Base-by-base conservation (phyloP, 2,113 vertebrate species). In the Crocuta crocuta region DNA sequence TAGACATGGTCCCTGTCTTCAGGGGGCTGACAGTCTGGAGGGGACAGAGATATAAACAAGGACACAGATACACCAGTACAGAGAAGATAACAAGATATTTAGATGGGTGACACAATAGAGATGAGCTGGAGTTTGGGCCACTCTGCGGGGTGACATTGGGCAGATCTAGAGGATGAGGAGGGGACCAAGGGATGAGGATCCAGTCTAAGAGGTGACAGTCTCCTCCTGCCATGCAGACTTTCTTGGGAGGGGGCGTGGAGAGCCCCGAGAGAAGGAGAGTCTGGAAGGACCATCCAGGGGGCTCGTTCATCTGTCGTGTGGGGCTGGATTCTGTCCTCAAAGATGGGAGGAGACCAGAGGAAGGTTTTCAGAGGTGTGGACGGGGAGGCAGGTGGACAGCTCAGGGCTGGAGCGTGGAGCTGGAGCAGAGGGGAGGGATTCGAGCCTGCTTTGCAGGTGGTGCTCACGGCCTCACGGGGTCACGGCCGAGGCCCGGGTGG, bases 241-340 rank as follows among this genome's bases (percentile, higher is more conserved):
- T 24, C 4, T 0, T 4, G 21, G 58, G 0, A 0, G 45, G 15
- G 73, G 63, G 11, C 31, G 33, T 55, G 73, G 79, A 31, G 65
- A 74, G 65, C 24, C 3, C 58, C 5, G 4, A 50, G 17, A 78
- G 55, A 28, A 55, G 76, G 48, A 11, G 26, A 65, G 31, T 65
- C 5, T 0, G 0, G 31, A 45, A 61, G 48, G 28, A 21, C 39
- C 39, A 0, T 79, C 1, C 1, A 0, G 0, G n/a, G 16, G 45
- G 24, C 73, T 55, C 4, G 0, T 12, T 55, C 10, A 4, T 26
- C 73, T 0, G 2, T 48, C 19, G 6, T 26, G 11, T 19, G 28
- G 12, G 61, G 10, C 28, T 39, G 45, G 33, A 31, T 74, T 45
- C 66, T 70, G 21, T 12, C 10, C 3, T 6, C 17, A 5, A 31